Base-by-base conservation (phyloP, 2,888 invertebrate genomes). In the Troides helena region DNA sequence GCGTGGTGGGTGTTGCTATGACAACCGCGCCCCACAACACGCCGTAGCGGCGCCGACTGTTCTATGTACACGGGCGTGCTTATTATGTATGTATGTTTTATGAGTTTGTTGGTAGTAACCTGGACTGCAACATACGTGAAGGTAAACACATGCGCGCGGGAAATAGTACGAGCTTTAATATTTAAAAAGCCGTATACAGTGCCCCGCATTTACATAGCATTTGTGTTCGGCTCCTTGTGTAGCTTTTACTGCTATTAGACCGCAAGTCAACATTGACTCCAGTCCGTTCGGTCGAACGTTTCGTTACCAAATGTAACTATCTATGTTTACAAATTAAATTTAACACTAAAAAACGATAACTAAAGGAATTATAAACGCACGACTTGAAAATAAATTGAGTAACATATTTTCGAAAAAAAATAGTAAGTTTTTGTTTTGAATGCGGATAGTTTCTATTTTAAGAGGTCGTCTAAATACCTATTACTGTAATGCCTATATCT, bases 11-110 rank as follows among this genome's bases (percentile, higher is more conserved):
- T 74, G 88, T 91, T 77, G 78, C 81, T 84, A 88, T 88, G 82
- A 80, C 82, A 82, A 91, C 90, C 79, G 85, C 82, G 87, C 88
- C 89, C 90, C 86, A 90, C 90, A 91, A 92, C 92, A 91, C 92
- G 91, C 87, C 92, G 86, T 78, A 79, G 83, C 84, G 91, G 91
- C 92, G 92, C 92, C 92, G 80, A 77, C 82, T 80, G 78, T 79
- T 77, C 82, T 77, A 76, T 77, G 77, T 74, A 73, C 65, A 72
- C 68, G 56, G 68, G 62, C 83, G 81, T 81, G 80, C 84, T 82
- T 78, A 81, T 78, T 82, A 84, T 85, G 84, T 85, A 86, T 86
- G 82, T 85, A 86, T 86, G 82, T 85, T 87, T 86, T 87, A 88
- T 86, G 82, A 82, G 83, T 87, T 85, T 87, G 86, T 83, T 84